Base-by-base conservation (phyloP, 2,797 vertebrate genomes). In the Hydrolagus colliei region DNA sequence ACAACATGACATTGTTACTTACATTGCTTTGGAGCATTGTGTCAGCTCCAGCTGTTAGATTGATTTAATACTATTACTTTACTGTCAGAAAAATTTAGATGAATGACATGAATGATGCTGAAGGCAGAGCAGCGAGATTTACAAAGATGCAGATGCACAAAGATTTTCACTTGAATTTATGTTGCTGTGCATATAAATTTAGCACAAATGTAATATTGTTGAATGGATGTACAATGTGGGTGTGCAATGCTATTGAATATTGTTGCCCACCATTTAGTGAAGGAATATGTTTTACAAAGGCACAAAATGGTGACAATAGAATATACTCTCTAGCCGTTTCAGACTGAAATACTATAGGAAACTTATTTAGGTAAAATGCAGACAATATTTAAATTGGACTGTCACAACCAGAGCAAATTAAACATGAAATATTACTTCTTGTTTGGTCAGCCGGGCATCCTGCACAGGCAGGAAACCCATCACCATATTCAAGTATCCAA, bases 181-280 rank as follows among this genome's bases (percentile, higher is more conserved):
- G 4, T 3, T 18, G 20, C 4, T 41, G 18, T 22, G 52, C 9
- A 61, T 10, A 22, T 78, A 62, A 62, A 78, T 59, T n/a, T n/a
- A 11, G 63, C 16, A 20, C 35, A 16, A 68, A 22, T 35, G 14
- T 32, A 27, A 65, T 13, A 68, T 32, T 52, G 41, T 6, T 52
- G 41, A 52, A 52, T 6, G 41, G 41, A 52, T 52, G 41, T 32
- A 13, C 20, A 27, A 22, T 79, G 77, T 63, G 77, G 4, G 0
- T 79, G 22, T 32, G 63, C 13, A 79, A 22, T 79, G n/a, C 77
- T 27, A 13, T 13, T 79, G n/a, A 79, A 32, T 74, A 80, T 65
- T 65, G 5, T 3, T 32, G 61, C 76, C 27, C 8, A 65, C 22
- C n/a, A 62, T 35, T 52, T 65, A 80, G 13, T 67, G 32, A 65